phyloP scores from a whole-genome alignment of 2,113 vertebrate species.

The Notothenia rossii region DNA sequence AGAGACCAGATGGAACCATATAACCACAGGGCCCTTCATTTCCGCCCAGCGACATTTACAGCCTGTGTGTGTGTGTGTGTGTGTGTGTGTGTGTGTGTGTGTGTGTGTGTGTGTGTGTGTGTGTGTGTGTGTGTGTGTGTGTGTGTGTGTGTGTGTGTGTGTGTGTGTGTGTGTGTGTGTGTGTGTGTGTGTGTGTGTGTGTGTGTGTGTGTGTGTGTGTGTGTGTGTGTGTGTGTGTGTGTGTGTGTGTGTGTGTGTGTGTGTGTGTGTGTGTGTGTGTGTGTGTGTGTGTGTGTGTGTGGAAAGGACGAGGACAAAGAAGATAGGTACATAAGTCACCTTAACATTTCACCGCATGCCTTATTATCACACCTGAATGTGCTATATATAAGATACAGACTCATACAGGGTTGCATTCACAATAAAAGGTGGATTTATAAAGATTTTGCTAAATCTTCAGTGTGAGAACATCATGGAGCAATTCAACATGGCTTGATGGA shows the following conservation, averaged over 20 bases:
- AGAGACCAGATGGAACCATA: slow-evolving; percentile 70
- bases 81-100: neutral
- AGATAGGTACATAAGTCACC: neutral
- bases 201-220: neutral
- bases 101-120: neutral
- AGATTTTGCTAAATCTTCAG: neutral
- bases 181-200: neutral
- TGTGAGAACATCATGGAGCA: neutral
- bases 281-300: neutral
- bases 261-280: neutral
- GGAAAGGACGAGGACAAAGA: neutral
- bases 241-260: neutral
- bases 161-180: neutral
- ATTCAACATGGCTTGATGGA: neutral
- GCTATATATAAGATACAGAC: neutral
- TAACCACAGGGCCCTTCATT: slow-evolving; percentile 71
- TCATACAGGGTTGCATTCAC: neutral
- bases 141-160: neutral
- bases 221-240: neutral
- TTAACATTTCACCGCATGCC: slow-evolving; percentile 5
- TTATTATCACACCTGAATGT: slow-evolving; percentile 4
- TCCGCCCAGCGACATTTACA: slow-evolving; percentile 62
- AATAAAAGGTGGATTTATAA: neutral
- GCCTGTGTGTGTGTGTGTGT: neutral
- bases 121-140: neutral